Percentiles rank a stretch among this genome's conserved stretches.
phyloP scores from a whole-genome alignment of 2,888 invertebrate genomes.

The Lasioglossum zephyrum region DNA sequence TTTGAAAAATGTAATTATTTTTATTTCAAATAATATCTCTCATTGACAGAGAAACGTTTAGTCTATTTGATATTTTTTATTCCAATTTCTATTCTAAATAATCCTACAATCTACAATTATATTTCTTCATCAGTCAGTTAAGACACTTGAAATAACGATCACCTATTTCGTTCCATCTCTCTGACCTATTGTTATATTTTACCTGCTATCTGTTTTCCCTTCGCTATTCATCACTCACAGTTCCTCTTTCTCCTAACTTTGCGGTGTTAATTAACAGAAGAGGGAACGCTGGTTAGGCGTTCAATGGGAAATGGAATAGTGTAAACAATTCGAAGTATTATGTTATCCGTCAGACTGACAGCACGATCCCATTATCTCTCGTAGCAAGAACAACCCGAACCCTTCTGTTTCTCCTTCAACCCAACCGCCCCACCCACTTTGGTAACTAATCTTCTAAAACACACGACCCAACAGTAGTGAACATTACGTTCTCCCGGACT shows the following conservation, averaged over 20 bases:
- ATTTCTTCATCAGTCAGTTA: slow-evolving; percentile 71
- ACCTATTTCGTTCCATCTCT: neutral
- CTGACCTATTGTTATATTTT: slow-evolving; percentile 25
- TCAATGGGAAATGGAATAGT: slow-evolving; percentile 65
- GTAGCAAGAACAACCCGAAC: slow-evolving; percentile 73
- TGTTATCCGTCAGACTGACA: slow-evolving; percentile 78
- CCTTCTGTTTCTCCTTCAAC: slow-evolving; percentile 44
- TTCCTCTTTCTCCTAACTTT: slow-evolving; percentile 63
- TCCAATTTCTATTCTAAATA: too few relatives aligned
- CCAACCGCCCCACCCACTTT: slow-evolving; percentile 53
- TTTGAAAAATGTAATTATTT: neutral
- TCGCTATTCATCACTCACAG: slow-evolving; percentile 16
- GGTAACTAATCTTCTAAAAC: slow-evolving; percentile 77
- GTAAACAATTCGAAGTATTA: slow-evolving; percentile 79
- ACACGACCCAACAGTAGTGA: slow-evolving; percentile 60
- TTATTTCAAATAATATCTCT: neutral
- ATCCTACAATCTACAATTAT: too few relatives aligned
- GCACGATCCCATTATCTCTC: slow-evolving; percentile 76
- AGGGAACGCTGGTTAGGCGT: slow-evolving; percentile 63
- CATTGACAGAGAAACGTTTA: too few relatives aligned
- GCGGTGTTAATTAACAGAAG: slow-evolving; percentile 77
- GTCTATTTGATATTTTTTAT: too few relatives aligned
- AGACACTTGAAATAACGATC: slow-evolving; percentile 46
- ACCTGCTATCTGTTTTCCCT: slow-evolving; percentile 38
- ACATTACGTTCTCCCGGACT: slow-evolving; percentile 59